These are phyloP conservation scores for Maconellicoccus hirsutus DNA, from an alignment of 1,140 invertebrate species.

Conservation along the genomic window DNA sequence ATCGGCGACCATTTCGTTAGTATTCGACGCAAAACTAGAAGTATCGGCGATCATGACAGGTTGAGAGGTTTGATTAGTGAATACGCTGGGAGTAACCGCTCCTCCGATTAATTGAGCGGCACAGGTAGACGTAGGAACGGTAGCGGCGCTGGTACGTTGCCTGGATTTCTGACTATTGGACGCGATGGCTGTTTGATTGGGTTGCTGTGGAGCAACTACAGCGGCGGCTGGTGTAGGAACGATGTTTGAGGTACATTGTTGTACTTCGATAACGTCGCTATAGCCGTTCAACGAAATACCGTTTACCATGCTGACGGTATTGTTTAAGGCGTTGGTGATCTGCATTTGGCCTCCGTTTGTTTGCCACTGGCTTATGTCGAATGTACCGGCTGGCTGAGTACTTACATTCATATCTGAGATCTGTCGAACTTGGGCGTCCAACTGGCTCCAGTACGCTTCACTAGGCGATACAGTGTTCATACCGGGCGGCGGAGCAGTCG, in stretches of 20 bases:
- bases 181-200: slow-evolving; percentile 49
- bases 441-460: slow-evolving; percentile 77
- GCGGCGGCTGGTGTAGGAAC: slow-evolving; percentile 36
- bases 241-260: slow-evolving; percentile 27
- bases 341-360: slow-evolving; percentile 11
- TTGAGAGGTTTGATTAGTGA: slow-evolving; percentile 34
- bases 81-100: slow-evolving; percentile 56
- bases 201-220: slow-evolving; percentile 50
- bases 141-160: slow-evolving; percentile 37
- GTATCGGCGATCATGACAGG: background rate
- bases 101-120: slow-evolving; percentile 57
- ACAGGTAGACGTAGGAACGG: slow-evolving; percentile 45
- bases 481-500: slow-evolving; percentile 77
- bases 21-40: background rate
- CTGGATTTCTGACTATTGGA: slow-evolving; percentile 27
- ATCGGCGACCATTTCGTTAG: background rate
- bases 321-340: slow-evolving; percentile 10
- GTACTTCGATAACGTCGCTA: slow-evolving; percentile 57
- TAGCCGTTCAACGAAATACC: slow-evolving; percentile 65
- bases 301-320: slow-evolving; percentile 48
- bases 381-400: background rate
- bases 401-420: slow-evolving; percentile 11
- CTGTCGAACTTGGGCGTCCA: slow-evolving; percentile 57
- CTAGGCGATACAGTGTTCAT: slow-evolving; percentile 79
- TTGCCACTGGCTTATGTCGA: slow-evolving; percentile 2